Percentiles rank a stretch among this genome's conserved stretches.
Evolutionary conservation across 2,797 vertebrate genomes (phyloP).

Genomic region (Squalus acanthias): DNA sequence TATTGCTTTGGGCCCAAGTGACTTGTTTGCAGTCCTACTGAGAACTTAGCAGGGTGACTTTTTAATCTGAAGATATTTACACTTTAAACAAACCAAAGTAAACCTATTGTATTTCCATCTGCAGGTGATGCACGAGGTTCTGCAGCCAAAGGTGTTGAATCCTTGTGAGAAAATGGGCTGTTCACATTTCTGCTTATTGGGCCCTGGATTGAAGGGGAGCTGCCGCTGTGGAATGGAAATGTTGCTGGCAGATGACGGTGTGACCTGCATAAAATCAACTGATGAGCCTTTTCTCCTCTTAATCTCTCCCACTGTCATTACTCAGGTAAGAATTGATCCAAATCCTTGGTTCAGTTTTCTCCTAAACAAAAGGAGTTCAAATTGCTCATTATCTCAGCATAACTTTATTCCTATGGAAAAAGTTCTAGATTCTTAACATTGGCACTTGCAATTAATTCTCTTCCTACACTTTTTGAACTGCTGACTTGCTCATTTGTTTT

Average conservation of each 20-base stretch:
- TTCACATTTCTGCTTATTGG: constrained; percentile 79
- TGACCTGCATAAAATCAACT: constrained; percentile 58
- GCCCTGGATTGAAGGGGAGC: constrained; percentile 52
- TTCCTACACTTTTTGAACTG: not conserved
- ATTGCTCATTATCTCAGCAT: no score
- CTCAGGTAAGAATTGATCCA: constrained; percentile 60
- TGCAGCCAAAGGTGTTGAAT: constrained; percentile 58
- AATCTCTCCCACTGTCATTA: constrained; percentile 53
- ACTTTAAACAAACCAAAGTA: not conserved
- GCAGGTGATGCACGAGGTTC: constrained; percentile 73
- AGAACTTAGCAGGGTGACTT: not conserved
- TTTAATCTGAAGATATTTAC: not conserved
- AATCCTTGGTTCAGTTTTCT: not conserved
- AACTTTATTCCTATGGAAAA: no score
- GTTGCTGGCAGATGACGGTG: constrained; percentile 59
- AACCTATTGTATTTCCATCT: constrained; percentile 15
- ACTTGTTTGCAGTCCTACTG: not conserved
- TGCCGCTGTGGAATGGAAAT: constrained; percentile 70
- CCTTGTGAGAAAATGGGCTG: constrained; percentile 63
- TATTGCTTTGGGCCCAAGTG: not conserved
- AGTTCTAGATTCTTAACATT: no score
- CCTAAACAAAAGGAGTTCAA: no score
- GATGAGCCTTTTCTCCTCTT: constrained; percentile 73
- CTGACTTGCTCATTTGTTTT: not conserved
- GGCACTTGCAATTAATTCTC: no score